Evolutionary conservation across 2,113 vertebrate species (phyloP).

Genomic region (Dromas ardeola): DNA sequence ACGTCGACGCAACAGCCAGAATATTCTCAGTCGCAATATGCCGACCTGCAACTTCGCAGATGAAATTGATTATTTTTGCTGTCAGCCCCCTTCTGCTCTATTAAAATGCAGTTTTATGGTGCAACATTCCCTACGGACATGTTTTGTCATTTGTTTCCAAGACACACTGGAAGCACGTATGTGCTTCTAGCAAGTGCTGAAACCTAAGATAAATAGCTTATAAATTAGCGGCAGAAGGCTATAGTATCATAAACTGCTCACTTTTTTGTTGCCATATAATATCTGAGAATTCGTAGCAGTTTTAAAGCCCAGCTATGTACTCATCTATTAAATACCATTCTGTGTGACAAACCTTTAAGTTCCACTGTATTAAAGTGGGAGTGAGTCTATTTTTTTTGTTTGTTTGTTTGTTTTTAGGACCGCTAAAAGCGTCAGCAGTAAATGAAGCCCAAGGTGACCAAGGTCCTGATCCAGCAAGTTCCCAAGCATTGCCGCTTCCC

Average conservation of each 20-base stretch:
- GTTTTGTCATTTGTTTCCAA: constrained; percentile 11
- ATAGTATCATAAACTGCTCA: not conserved
- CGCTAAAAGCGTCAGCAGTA: not conserved
- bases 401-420: not conserved
- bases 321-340: not conserved
- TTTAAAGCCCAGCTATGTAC: constrained; percentile 26
- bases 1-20: not conserved
- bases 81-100: not conserved
- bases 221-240: not conserved
- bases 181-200: not conserved
- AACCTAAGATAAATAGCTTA: not conserved
- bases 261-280: not conserved
- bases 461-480: not conserved
- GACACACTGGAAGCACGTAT: not conserved
- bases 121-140: not conserved
- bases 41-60: fast-evolving
- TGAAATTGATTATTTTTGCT: constrained; percentile 31
- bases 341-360: constrained; percentile 36
- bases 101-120: constrained; percentile 16
- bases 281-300: constrained; percentile 4
- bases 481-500: not conserved
- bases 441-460: constrained; percentile 35
- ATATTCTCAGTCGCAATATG: not conserved
- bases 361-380: constrained; percentile 29
- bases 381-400: not conserved